A percentile compares a stretch with the other conserved stretches of the same genome.
Evolutionary conservation across 2,113 vertebrate species (phyloP).

Genomic region (Benitochromis conjunctus): DNA sequence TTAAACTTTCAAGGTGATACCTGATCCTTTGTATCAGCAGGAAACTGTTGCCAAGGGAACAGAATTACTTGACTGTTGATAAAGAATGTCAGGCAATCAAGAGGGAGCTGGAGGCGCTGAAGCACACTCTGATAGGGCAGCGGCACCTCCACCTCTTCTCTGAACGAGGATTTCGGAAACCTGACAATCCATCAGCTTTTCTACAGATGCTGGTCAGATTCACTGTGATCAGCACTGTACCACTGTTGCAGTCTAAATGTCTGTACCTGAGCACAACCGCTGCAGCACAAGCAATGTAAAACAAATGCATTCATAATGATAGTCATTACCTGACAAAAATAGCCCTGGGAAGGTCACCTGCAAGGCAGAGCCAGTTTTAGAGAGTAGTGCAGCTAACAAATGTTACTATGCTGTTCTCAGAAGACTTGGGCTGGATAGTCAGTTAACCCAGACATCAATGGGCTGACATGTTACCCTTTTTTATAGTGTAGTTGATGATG

Average conservation of each 20-base stretch:
- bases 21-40: conserved; percentile 64
- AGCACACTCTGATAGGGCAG: conserved; percentile 47
- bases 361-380: conserved; percentile 24
- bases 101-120: conserved; percentile 53
- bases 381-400: conserved; percentile 33
- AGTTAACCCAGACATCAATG: conserved; percentile 24
- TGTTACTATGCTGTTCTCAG: conserved; percentile 21
- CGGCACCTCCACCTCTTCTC: conserved; percentile 33
- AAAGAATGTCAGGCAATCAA: conserved; percentile 73
- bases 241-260: not conserved
- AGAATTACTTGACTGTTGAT: conserved; percentile 71
- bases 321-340: conserved; percentile 59
- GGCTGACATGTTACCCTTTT: conserved; percentile 18
- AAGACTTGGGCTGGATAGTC: conserved; percentile 8
- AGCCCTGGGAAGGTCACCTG: conserved; percentile 53
- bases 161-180: conserved; percentile 20
- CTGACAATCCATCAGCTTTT: conserved; percentile 40
- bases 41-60: conserved; percentile 70
- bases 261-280: not conserved
- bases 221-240: not conserved
- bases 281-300: conserved; percentile 18
- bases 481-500: not conserved
- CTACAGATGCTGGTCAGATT: conserved; percentile 15
- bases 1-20: conserved; percentile 70
- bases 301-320: conserved; percentile 45